Evolutionary conservation across 2,888 invertebrate genomes (phyloP), one percentile per base, ranked within the genome.

Genomic region (Monochamus alternatus): DNA sequence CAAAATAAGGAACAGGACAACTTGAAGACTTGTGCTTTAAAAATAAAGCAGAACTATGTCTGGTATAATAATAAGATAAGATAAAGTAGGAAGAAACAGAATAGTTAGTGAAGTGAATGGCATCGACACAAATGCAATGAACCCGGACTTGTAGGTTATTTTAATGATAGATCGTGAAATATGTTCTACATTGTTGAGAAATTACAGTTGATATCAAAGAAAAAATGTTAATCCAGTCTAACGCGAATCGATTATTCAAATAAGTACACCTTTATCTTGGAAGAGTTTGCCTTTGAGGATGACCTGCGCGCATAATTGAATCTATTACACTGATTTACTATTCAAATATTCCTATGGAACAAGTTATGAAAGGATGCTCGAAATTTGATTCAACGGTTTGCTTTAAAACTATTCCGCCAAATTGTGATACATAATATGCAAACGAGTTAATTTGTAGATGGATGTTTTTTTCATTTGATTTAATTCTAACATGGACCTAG

Each of bases 91-190:
- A 69, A 60, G 60, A 60, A 60, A 69, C 59, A 68, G 59, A 69
- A 69, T 60, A 69, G 69, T 69, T 60, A 69, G 60, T 60, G 69
- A 60, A 69, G 69, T 69, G 69, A 69, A 69, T 60, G 69, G 69
- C 69, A 60, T 69, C 69, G 14, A 68, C 58, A 58, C 59, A 68
- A 68, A 68, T 68, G 69, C 60, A 60, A 60, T 69, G 69, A 69
- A 69, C 69, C 69, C 69, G 69, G 69, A 69, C 69, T 69, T 69
- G 69, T 47, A 60, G 69, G 69, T 60, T 69, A 60, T 59, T 68
- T 59, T 68, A 68, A 68, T 68, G 58, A 68, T 68, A 68, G 59
- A 59, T 69, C 69, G 69, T 69, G 69, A 69, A 69, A 59, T 69
- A 69, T 69, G 69, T 51, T 47, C 43, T 47, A 69, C 69, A 60